Base-by-base conservation (phyloP, 2,797 vertebrate genomes). In the Ceyx erithaca region DNA sequence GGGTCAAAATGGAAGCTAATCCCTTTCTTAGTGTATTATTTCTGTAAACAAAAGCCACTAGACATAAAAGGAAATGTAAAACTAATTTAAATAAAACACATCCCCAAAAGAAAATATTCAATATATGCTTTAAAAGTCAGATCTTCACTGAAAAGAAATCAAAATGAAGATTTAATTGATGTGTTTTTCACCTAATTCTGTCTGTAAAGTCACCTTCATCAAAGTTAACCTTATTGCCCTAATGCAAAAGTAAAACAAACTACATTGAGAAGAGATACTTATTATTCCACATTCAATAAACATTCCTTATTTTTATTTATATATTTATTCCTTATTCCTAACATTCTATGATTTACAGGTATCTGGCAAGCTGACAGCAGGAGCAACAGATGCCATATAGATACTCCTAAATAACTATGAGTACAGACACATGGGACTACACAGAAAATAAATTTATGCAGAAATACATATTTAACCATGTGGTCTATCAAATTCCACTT, bases 401-500 rank as follows among this genome's bases (percentile, higher is more conserved):
- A 72, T 77, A 84, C 35, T 92, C 23, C 57, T 82, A 21, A 86
- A 73, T 49, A 94, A 91, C 85, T 80, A 85, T 2, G 2, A 85
- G 72, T 75, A 80, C 18, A 69, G 28, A 52, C 43, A 58, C 26
- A 75, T 46, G 54, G 45, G 64, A 82, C 77, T 66, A 92, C 43
- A 77, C 3, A 76, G 45, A 90, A 70, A 84, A 89, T 57, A 84
- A 52, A 78, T 58, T 10, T 58, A 88, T 90, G 63, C 75, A 92
- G 75, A 88, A 91, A 91, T 61, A 71, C 48, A 41, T 78, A 76
- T 30, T 82, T 91, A 80, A 92, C 70, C 62, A 57, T 18, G 12
- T 66, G 31, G 46, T 92, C 40, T 57, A 76, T 76, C 81, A 82
- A 72, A 66, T 68, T 87, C 71, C 78, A 72, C 69, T 87, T 94